Base-by-base conservation (phyloP, 2,797 vertebrate genomes). In the Hozukius guyotensis region DNA sequence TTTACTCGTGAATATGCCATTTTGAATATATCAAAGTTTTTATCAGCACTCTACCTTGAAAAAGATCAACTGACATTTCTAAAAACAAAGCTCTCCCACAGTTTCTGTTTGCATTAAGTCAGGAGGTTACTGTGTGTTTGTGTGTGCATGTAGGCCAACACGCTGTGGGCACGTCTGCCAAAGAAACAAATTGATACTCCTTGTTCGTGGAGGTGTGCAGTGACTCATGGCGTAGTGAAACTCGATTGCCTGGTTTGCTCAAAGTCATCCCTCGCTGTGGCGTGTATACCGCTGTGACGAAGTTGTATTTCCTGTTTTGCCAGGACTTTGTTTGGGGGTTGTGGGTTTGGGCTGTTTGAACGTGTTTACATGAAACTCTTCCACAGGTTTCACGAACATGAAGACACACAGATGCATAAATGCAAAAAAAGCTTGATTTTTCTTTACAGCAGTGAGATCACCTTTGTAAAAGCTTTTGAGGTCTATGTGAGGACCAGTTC, bases 231-330 rank as follows among this genome's bases (percentile, higher is more conserved):
- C 9, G 8, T 42, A 80, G 79, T 77, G 86, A 92, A 93, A 93
- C 92, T 83, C 6, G 83, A 87, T 49, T 78, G 88, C 81, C 88
- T 77, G 82, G 87, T 90, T 92, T 88, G 62, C 72, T 87, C 55
- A 57, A 25, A 79, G 78, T 74, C 83, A n/a, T 80, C 70, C 46
- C 66, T 80, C 31, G 22, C 61, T 71, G 63, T 68, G 75, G 62
- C 18, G 34, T 59, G 76, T 77, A 31, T 66, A 65, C 81, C 67
- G 32, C 72, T 52, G 77, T 32, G 3, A 32, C 75, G 64, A 77
- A 92, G 91, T 88, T 77, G 92, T 89, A 78, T 88, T 90, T 94
- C 92, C 90, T 90, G 93, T 95, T 93, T 77, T 52, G 78, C 86
- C 87, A 82, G 90, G 82, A 86, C 85, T 88, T 91, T 88, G 80